These are phyloP conservation scores for Drosophila littoralis DNA, from an alignment of 1,140 invertebrate species.

Conservation along the genomic window DNA sequence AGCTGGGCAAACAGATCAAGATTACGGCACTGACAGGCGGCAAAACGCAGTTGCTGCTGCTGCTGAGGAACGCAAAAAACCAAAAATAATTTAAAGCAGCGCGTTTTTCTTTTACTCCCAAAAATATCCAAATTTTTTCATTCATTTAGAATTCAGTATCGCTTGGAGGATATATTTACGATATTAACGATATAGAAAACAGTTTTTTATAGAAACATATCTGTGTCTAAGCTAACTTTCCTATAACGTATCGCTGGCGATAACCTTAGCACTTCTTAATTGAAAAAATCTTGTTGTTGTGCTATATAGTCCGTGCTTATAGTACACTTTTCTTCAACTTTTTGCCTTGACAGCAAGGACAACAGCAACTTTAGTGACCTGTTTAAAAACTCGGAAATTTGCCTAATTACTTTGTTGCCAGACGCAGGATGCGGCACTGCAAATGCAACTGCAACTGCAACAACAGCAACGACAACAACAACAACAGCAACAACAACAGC, in stretches of 20 bases:
- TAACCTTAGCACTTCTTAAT: no score
- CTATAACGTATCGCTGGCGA: no score
- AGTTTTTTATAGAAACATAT: no score
- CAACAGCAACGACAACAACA: slow-evolving; percentile 9
- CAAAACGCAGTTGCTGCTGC: slow-evolving; percentile 1
- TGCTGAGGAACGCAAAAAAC: slow-evolving; percentile 1
- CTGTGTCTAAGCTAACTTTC: no score
- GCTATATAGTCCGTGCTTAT: not conserved
- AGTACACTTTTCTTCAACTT: not conserved
- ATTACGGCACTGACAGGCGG: slow-evolving; percentile 3
- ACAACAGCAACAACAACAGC: not conserved
- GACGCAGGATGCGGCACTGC: slow-evolving; percentile 33
- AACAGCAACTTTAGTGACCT: slow-evolving; percentile 55
- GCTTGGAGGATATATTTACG: no score
- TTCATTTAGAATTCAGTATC: no score
- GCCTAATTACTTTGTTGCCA: slow-evolving; percentile 78
- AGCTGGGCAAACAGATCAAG: not conserved
- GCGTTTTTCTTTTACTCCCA: no score
- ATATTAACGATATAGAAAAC: no score
- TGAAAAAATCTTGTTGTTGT: no score
- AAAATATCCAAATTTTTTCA: no score
- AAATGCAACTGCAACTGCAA: slow-evolving; percentile 10
- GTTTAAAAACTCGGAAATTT: slow-evolving; percentile 76
- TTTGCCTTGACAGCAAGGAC: slow-evolving; percentile 4
- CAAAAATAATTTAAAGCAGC: not conserved